Percentiles rank a stretch among this genome's conserved stretches.
Conservation (phyloP, 2,888 invertebrate genomes). For the Chymomyza fuscimana region DNA sequence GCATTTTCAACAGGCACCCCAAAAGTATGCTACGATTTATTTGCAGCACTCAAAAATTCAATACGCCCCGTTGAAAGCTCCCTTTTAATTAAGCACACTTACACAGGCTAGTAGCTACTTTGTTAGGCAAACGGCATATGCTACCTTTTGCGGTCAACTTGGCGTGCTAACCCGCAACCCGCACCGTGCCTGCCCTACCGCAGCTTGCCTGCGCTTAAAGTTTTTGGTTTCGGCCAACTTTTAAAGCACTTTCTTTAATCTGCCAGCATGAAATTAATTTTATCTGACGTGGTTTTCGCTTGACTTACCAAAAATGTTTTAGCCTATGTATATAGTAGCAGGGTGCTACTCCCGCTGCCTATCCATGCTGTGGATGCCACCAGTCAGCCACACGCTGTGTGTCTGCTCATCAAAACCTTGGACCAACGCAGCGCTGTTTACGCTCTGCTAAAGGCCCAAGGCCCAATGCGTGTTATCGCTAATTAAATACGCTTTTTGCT, state of each 20-base stretch:
- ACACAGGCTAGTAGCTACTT: neutral
- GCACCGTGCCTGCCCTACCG: neutral
- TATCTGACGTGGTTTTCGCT: slow-evolving; percentile 32
- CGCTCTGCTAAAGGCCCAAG: slow-evolving; percentile 16
- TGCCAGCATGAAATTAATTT: slow-evolving; percentile 47
- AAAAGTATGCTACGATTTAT: slow-evolving; percentile 6
- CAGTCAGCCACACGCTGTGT: neutral
- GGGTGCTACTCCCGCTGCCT: neutral
- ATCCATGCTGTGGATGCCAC: neutral
- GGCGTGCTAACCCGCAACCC: too few species aligned
- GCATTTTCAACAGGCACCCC: neutral
- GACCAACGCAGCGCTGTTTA: neutral
- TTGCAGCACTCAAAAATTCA: neutral
- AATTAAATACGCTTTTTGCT: slow-evolving; percentile 63
- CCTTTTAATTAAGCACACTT: neutral
- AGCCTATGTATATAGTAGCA: neutral
- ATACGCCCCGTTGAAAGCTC: neutral
- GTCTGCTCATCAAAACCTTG: neutral
- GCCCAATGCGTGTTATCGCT: slow-evolving; percentile 54
- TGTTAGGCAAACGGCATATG: neutral
- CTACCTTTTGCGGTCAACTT: neutral
- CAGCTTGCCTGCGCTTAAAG: neutral
- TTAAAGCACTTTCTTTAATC: slow-evolving; percentile 44
- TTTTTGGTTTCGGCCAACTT: slow-evolving; percentile 1
- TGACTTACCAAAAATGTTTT: slow-evolving; percentile 13